Evolutionary conservation across 2,888 invertebrate genomes (phyloP), one percentile per base, ranked within the genome.

Genomic region (Koerneria pararmatus): DNA sequence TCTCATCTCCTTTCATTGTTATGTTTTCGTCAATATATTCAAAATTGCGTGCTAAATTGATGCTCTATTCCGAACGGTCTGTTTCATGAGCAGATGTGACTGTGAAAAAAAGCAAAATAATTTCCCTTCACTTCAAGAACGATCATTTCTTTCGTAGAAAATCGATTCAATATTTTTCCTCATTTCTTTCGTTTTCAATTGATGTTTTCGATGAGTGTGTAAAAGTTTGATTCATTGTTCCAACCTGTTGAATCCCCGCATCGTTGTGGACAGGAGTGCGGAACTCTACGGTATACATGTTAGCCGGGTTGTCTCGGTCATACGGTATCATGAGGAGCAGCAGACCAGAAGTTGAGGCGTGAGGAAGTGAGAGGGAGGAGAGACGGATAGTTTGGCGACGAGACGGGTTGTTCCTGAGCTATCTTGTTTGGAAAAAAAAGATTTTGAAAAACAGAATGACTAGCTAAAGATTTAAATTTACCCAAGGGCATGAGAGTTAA

Each of bases 201-300:
- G 19, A 31, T 27, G 53, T 24, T 8, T n/a, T 15, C 41, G 41
- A 11, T 8, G 41, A 11, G 8, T 41, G 11, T 41, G 41, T 8
- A 19, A 19, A 11, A 41, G 8, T 8, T 11, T 41, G 41, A 11
- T 41, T 19, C 41, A 41, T 19, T n/a, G 15, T n/a, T 46, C 15
- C 15, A 46, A 64, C 78, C 66, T 78, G 75, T 54, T 49, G 48
- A 35, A 80, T 77, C 0, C 75, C 81, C 29, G 69, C 67, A 58
- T 80, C 80, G 41, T 72, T 67, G 27, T 73, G 74, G 41, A 71
- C 66, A 3, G 74, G 77, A 1, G 82, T 81, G 5, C 82, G 62
- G 46, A 77, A 68, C 56, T 82, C 82, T 5, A 82, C 73, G 1
- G 82, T 81, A 65, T 72, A 82, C 11, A 79, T 76, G 64, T 80